Conservation (phyloP, 2,888 invertebrate species). For the Megaustenia siamemsis region DNA sequence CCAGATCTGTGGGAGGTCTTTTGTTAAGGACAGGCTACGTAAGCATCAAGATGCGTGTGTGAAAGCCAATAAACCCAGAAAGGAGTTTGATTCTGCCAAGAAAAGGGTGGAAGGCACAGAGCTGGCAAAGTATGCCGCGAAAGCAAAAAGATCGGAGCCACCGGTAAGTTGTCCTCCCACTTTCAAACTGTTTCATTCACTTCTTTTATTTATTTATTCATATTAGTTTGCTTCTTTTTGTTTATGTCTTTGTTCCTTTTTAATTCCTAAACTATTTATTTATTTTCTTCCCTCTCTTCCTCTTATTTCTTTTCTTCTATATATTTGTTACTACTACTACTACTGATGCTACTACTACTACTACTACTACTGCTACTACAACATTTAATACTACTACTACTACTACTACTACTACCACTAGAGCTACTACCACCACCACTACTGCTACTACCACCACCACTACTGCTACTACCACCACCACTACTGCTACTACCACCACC, state of each 20-base stretch:
- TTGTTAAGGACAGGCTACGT: conserved; percentile 87
- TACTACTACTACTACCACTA: no score
- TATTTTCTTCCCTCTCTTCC: neutral
- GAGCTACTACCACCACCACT: no score
- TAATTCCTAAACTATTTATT: neutral
- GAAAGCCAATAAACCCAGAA: conserved; percentile 73
- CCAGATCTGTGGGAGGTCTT: conserved; percentile 88
- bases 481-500: no score
- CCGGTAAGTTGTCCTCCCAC: conserved; percentile 57
- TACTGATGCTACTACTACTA: no score
- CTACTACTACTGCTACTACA: neutral
- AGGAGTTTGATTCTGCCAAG: conserved; percentile 76
- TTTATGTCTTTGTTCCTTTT: no score
- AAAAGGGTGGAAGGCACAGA: conserved; percentile 89
- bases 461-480: no score
- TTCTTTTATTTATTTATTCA: neutral
- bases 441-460: no score
- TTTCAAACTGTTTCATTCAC: neutral
- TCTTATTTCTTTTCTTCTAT: no score
- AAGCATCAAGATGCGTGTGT: conserved; percentile 76
- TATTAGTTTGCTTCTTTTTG: no score
- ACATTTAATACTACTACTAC: no score
- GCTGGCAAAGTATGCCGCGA: conserved; percentile 87
- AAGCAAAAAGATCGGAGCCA: conserved; percentile 50
- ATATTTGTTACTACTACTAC: no score